These are phyloP conservation scores for Pholis gunnellus DNA, from an alignment of 2,113 vertebrate species.

Conservation along the genomic window DNA sequence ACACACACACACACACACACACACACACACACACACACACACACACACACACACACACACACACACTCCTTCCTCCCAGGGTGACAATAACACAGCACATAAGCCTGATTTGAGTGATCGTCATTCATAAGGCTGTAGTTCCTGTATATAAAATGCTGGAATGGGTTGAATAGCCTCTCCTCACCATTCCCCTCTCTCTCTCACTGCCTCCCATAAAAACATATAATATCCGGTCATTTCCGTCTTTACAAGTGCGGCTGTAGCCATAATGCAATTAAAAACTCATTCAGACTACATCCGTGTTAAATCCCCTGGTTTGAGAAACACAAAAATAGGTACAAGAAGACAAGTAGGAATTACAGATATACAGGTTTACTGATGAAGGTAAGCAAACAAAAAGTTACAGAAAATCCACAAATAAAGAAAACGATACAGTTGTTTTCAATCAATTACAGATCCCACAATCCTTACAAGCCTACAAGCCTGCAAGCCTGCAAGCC, in stretches of 20 bases:
- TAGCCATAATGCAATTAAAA: slow-evolving; percentile 76
- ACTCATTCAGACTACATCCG: slow-evolving; percentile 43
- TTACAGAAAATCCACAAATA: not conserved
- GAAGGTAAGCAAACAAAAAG: not conserved
- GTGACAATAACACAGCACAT: slow-evolving; percentile 29
- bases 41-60: not conserved
- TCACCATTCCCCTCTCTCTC: not conserved
- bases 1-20: too few relatives aligned
- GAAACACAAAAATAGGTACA: slow-evolving; percentile 8
- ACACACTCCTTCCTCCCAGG: slow-evolving; percentile 6
- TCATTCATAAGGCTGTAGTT: slow-evolving; percentile 15
- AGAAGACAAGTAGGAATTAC: not conserved
- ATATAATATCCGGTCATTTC: slow-evolving; percentile 39
- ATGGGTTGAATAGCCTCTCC: slow-evolving; percentile 29
- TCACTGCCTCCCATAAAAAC: slow-evolving; percentile 34
- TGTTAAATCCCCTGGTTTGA: slow-evolving; percentile 25
- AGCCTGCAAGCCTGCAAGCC: not conserved
- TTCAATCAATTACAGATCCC: not conserved
- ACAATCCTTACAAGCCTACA: not conserved
- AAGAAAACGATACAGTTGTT: not conserved
- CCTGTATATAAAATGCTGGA: slow-evolving; percentile 36
- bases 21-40: too few relatives aligned
- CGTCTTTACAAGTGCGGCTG: slow-evolving; percentile 53
- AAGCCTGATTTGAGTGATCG: slow-evolving; percentile 47
- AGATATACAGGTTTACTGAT: not conserved